Base-by-base conservation (phyloP, 2,113 vertebrate genomes). In the Rhinoderma darwinii region DNA sequence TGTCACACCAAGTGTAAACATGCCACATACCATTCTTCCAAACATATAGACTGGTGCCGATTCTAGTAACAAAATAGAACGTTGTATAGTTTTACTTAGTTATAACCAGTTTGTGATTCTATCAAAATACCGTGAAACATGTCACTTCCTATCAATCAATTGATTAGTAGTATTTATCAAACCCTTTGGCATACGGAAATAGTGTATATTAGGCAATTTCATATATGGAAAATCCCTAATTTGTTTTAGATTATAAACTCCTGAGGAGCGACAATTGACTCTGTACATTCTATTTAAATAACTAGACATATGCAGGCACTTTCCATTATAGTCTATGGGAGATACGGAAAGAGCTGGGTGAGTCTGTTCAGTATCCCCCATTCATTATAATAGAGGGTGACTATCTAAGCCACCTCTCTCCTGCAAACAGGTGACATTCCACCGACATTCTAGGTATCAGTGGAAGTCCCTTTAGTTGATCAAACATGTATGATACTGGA, bases 1-100 rank as follows among this genome's bases (percentile, higher is more conserved):
- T 56, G 66, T 56, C 66, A 43, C 51, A 61, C 51, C 41, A n/a
- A 75, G 72, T 73, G 66, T 84, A 84, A 84, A 84, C 83, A 84
- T 41, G 70, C 32, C 35, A 39, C 51, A 73, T 75, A 37, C 83
- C 51, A 41, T 61, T 84, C 70, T 43, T 5, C 44, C 50, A 75
- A 83, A 70, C 63, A 35, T 75, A 75, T 76, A 76, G 20, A 27
- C 27, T 30, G 27, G 43, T 37, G 30, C 25, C 37, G 63, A 51
- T 30, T 72, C 61, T 51, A 37, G 61, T 35, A 70, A 83, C 41
- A 72, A 70, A 70, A 50, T 43, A 70, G 2, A 83, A 83, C 63
- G 51, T 32, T 44, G 18, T 70, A 70, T 35, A 22, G 63, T 72
- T 50, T 83, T 44, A 72, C 47, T 83, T 83, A 30, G 63, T 51